Evolutionary conservation across 2,888 invertebrate genomes (phyloP), one percentile per base, ranked within the genome.

Genomic region (Rotaria socialis): DNA sequence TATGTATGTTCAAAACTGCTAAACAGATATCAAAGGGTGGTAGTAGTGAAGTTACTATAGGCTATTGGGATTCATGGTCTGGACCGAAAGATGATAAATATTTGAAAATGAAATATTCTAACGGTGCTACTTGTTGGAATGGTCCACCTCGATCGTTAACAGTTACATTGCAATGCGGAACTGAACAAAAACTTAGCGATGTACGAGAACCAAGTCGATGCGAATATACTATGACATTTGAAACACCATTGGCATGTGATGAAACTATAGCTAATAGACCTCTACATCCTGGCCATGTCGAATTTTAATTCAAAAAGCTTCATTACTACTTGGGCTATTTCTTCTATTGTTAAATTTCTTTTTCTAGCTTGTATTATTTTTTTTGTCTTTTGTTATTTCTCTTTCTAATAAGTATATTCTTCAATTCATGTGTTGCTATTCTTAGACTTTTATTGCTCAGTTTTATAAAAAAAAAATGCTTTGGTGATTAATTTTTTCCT

Each of bases 111-210:
- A 93, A 94, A 89, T 99, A 95, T 91, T 94, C 94, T 55, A 94
- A 94, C 89, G 99, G 99, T 2, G 94, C 96, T 87, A 94, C 94
- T 41, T 99, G 99, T 91, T 99, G 99, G 99, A 99, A 99, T 91
- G 99, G 99, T 0, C 99, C 99, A 0, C 94, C 95, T 87, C 93
- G 99, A 89, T 94, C 95, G 14, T 94, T 95, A 0, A 92, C 93
- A 88, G 95, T 97, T 87, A 93, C 90, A 88, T 91, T 98, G 35
- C 93, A 92, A 58, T 99, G 99, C 92, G 97, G 96, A 16, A 92
- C 94, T 88, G 96, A 96, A 90, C 95, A 95, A 88, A 94, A 94
- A 91, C 90, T 99, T 35, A 92, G 94, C 10, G 93, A 94, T 35
- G 97, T 96, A 3, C 93, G 94, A 56, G 99, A 99, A 92, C 98